Percentiles rank a stretch among this genome's conserved stretches.
Conservation (phyloP, 1,140 invertebrate genomes). For the Reticulitermes speratus region DNA sequence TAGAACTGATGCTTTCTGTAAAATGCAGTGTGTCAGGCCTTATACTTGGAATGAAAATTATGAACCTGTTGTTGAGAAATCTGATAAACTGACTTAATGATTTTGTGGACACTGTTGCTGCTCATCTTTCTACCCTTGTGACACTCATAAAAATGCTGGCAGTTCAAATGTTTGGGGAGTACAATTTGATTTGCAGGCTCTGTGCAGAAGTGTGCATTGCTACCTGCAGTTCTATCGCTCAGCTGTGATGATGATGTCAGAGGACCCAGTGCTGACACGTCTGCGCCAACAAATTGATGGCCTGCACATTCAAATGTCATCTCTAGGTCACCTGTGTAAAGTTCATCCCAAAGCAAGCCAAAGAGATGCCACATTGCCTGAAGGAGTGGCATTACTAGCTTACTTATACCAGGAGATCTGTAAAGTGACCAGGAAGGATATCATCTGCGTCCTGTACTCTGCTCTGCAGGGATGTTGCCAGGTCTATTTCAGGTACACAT, state of each 20-base stretch:
- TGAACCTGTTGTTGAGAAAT: too few species aligned
- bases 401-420: constrained; percentile 60
- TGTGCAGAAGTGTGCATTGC: not conserved
- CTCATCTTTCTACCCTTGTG: too few species aligned
- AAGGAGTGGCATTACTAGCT: constrained; percentile 57
- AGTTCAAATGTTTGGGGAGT: too few species aligned
- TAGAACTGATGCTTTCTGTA: too few species aligned
- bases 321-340: not conserved
- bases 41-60: too few species aligned
- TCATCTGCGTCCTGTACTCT: constrained; percentile 55
- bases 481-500: constrained; percentile 59
- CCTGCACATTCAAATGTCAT: not conserved
- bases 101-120: too few species aligned
- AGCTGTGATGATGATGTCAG: not conserved
- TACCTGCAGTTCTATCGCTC: not conserved
- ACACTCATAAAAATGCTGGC: too few species aligned
- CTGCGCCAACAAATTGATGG: not conserved
- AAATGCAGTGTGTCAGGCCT: too few species aligned
- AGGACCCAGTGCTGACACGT: not conserved
- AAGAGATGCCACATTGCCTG: constrained; percentile 40
- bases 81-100: too few species aligned
- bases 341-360: not conserved
- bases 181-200: not conserved
- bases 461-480: constrained; percentile 58
- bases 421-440: constrained; percentile 52